These are phyloP conservation scores for Syrista parreyssii DNA, from an alignment of 2,888 invertebrate genomes.

Conservation along the genomic window DNA sequence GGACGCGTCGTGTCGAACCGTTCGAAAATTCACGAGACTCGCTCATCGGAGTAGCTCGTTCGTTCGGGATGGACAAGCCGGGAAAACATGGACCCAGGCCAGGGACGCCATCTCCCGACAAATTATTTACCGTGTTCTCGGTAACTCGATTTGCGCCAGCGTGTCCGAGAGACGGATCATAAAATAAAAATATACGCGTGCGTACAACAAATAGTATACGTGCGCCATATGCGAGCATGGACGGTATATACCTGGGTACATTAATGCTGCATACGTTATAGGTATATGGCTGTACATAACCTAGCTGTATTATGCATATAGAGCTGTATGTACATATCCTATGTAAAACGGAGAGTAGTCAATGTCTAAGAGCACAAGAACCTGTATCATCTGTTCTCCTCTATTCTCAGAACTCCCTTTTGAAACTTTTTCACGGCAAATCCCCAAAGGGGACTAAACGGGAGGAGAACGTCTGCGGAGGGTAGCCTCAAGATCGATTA, in stretches of 20 bases:
- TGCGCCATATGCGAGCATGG: neutral
- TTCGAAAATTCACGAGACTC: neutral
- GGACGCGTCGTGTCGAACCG: neutral
- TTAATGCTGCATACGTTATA: neutral
- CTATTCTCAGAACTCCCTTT: slow-evolving; percentile 30
- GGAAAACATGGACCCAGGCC: slow-evolving; percentile 17
- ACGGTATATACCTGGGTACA: neutral
- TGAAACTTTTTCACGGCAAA: slow-evolving; percentile 31
- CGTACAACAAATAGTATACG: neutral
- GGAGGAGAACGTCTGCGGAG: slow-evolving; percentile 14
- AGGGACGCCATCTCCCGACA: slow-evolving; percentile 31
- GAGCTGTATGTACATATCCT: slow-evolving; percentile 26
- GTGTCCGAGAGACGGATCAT: slow-evolving; percentile 23
- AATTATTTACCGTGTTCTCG: slow-evolving; percentile 41
- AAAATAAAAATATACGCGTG: slow-evolving; percentile 10
- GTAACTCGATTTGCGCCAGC: slow-evolving; percentile 33
- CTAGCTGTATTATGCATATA: neutral
- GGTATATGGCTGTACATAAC: neutral
- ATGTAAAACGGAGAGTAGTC: slow-evolving; percentile 28
- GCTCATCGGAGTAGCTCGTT: neutral
- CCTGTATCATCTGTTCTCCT: slow-evolving; percentile 30
- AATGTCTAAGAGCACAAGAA: slow-evolving; percentile 12
- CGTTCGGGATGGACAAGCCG: neutral
- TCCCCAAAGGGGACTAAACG: slow-evolving; percentile 27
- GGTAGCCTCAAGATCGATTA: slow-evolving; percentile 4